phyloP scores from a whole-genome alignment of 2,797 vertebrate species.

The Betta splendens region DNA sequence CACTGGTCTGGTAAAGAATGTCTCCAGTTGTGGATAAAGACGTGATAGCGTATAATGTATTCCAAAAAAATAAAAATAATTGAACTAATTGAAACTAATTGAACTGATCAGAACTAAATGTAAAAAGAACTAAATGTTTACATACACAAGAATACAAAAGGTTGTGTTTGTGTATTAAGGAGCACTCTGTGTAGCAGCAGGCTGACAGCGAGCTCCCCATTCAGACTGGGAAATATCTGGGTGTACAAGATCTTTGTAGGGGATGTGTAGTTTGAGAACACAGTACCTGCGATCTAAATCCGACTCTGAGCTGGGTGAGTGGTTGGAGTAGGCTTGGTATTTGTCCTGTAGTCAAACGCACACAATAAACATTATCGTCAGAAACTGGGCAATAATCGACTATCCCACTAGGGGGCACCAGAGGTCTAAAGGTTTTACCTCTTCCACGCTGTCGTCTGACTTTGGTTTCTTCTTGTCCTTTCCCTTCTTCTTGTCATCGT shows the following conservation, averaged over 20 bases:
- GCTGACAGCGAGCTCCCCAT: slow-evolving; percentile 78
- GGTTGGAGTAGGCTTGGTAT: slow-evolving; percentile 85
- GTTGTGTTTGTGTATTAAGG: slow-evolving; percentile 14
- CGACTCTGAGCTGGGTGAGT: slow-evolving; percentile 85
- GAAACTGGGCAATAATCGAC: neutral
- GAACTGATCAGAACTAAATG: neutral
- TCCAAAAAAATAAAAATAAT: too few species aligned
- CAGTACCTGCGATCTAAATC: slow-evolving; percentile 94
- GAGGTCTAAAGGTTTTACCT: slow-evolving; percentile 68
- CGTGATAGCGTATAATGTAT: too few species aligned
- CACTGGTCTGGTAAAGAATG: too few species aligned
- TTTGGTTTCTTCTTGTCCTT: slow-evolving; percentile 83
- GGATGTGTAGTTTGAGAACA: slow-evolving; percentile 83
- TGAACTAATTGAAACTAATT: too few species aligned
- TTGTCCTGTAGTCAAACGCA: slow-evolving; percentile 81
- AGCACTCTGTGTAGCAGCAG: slow-evolving; percentile 41
- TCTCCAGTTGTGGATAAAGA: too few species aligned
- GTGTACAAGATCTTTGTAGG: slow-evolving; percentile 80
- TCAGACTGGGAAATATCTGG: slow-evolving; percentile 68
- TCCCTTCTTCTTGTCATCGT: slow-evolving; percentile 85
- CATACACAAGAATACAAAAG: neutral
- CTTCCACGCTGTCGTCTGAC: slow-evolving; percentile 80
- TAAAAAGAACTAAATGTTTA: neutral
- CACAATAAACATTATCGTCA: slow-evolving; percentile 18
- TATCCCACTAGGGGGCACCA: slow-evolving; percentile 68